Base-by-base conservation (phyloP, 64 coral and sea anemone species). In the Acropora tenuis region DNA sequence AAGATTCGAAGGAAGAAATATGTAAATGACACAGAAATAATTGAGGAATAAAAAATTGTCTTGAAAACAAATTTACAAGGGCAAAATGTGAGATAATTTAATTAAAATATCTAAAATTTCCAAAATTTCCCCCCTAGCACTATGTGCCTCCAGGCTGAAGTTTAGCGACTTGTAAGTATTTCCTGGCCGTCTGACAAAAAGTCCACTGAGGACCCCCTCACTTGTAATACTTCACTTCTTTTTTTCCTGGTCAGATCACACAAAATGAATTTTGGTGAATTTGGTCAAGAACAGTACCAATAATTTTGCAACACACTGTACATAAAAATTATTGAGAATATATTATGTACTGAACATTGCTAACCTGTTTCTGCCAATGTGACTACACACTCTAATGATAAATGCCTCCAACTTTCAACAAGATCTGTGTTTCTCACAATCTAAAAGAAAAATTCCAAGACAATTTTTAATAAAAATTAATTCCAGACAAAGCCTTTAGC, bases 351-450 rank as follows among this genome's bases (percentile, higher is more conserved):
- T 11, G 60, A 63, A 8, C 4, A 20, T 71, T 71, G 18, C 19
- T 40, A 71, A 91, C 94, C 94, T 78, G 88, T 87, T 65, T 91
- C 93, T 42, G 93, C 88, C 52, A 95, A 80, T 10, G 89, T 91
- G 5, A 95, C 94, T 46, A 95, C 87, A 58, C 94, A 95, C 79
- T 95, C 94, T 6, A 95, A 50, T 48, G 94, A 77, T 13, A 95
- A 79, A 18, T 95, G 94, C 43, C 89, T 78, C 73, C 89, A 87
- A 58, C 77, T 95, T 82, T 91, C 84, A 13, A 77, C 77, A 67
- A 87, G 69, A 30, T 83, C 73, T 49, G 83, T 48, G 10, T 95
- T 95, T 12, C 82, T 43, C 19, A 95, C 48, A 72, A 90, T 91
- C 94, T 95, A 40, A 71, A 71, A 69, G 15, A 79, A 90, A 90